Percentiles rank a stretch among this genome's conserved stretches.
Conservation (phyloP, 2,888 invertebrate genomes). For the Volucella zonaria region DNA sequence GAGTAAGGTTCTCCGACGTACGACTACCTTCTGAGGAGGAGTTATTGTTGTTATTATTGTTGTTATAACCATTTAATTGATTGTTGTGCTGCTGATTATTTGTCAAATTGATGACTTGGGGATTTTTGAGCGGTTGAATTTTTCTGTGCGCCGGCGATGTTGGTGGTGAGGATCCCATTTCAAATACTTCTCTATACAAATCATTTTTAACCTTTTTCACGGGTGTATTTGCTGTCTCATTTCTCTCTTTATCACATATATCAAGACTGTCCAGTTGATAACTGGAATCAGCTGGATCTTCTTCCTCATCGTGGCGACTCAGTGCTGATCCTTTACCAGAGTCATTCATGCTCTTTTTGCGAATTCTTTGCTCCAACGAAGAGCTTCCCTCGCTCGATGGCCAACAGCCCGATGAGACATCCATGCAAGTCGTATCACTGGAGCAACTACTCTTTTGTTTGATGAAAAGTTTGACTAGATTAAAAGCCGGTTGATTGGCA, state of each 20-base stretch:
- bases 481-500: constrained; percentile 88
- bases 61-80: constrained; percentile 81
- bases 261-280: constrained; percentile 79
- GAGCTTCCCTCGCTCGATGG: constrained; percentile 83
- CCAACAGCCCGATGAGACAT: constrained; percentile 92
- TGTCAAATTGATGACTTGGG: constrained; percentile 80
- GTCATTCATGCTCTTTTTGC: constrained; percentile 83
- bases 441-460: constrained; percentile 92
- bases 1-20: constrained; percentile 81
- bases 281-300: constrained; percentile 75
- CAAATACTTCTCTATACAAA: constrained; percentile 76
- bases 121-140: constrained; percentile 81
- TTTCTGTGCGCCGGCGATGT: constrained; percentile 80
- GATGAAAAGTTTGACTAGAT: constrained; percentile 93
- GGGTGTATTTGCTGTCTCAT: constrained; percentile 73
- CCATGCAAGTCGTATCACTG: constrained; percentile 88
- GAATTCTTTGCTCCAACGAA: constrained; percentile 80
- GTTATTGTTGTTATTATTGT: constrained; percentile 82
- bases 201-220: constrained; percentile 73
- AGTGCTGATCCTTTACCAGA: constrained; percentile 82
- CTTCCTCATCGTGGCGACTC: constrained; percentile 82
- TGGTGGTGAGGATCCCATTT: constrained; percentile 75
- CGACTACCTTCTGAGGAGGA: constrained; percentile 80
- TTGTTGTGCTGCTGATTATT: constrained; percentile 75
- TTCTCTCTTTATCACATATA: constrained; percentile 75